phyloP scores from a whole-genome alignment of 2,113 vertebrate genomes.

The Sterna hirundo region DNA sequence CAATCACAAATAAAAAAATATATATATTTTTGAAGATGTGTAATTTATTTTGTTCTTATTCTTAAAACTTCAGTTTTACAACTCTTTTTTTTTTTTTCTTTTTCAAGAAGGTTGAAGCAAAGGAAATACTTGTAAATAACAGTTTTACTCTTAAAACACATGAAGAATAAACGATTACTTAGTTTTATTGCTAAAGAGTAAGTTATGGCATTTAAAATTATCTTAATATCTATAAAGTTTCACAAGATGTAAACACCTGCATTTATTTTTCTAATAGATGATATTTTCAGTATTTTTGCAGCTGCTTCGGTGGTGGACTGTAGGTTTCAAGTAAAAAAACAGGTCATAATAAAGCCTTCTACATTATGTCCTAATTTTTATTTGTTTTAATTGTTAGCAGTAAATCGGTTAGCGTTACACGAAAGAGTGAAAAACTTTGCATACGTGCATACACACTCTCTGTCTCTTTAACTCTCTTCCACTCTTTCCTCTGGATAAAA shows the following conservation, averaged over 20 bases:
- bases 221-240: background rate
- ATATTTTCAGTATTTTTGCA: background rate
- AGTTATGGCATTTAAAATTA: background rate
- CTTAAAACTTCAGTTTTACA: background rate
- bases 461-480: background rate
- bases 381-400: background rate
- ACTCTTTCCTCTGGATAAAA: background rate
- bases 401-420: background rate
- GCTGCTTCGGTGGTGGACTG: background rate
- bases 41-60: background rate
- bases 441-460: background rate
- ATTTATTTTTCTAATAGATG: background rate
- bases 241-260: background rate
- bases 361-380: background rate
- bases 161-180: background rate
- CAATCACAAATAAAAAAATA: background rate
- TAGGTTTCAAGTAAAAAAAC: background rate
- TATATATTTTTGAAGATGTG: background rate
- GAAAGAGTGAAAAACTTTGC: background rate
- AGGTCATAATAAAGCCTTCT: background rate
- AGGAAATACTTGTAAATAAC: background rate
- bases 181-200: background rate
- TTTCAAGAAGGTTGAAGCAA: background rate
- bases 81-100: background rate
- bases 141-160: background rate